Conservation (phyloP, 2,888 invertebrate species). For the Timema cristinae region DNA sequence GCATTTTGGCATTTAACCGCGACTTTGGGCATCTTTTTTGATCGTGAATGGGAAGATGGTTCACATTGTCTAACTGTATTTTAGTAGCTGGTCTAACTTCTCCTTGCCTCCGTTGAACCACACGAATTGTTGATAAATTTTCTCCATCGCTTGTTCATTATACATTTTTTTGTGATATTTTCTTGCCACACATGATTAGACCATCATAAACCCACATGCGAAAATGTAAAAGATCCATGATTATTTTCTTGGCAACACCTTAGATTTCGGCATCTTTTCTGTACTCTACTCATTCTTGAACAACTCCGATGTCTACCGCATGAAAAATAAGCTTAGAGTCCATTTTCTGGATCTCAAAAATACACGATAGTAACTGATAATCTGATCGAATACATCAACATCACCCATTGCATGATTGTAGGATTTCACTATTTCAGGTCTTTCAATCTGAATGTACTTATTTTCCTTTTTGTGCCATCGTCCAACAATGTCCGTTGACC, state of each 20-base stretch:
- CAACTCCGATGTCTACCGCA: conserved; percentile 29
- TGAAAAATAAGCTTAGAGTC: conserved; percentile 28
- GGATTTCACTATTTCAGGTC: conserved; percentile 34
- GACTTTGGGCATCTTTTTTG: neutral
- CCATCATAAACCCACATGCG: neutral
- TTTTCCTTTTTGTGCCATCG: conserved; percentile 30
- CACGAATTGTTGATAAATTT: too few relatives aligned
- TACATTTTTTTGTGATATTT: neutral
- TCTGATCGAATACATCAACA: conserved; percentile 7
- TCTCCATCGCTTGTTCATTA: neutral
- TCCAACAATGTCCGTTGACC: conserved; percentile 11
- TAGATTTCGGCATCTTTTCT: conserved; percentile 7
- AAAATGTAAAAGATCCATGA: neutral
- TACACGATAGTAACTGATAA: conserved; percentile 27
- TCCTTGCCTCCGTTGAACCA: neutral
- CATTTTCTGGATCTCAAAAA: conserved; percentile 32
- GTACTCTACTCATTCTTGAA: conserved; percentile 36
- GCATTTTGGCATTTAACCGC: neutral
- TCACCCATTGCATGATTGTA: conserved; percentile 34
- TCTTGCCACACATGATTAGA: neutral
- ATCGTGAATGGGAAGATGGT: neutral
- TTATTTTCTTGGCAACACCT: neutral
- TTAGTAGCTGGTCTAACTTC: neutral
- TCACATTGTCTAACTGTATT: too few relatives aligned
- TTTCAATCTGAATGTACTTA: conserved; percentile 32